These are phyloP conservation scores for Rhabdomys pumilio DNA, from an alignment of 2,797 vertebrate genomes.

Conservation along the genomic window DNA sequence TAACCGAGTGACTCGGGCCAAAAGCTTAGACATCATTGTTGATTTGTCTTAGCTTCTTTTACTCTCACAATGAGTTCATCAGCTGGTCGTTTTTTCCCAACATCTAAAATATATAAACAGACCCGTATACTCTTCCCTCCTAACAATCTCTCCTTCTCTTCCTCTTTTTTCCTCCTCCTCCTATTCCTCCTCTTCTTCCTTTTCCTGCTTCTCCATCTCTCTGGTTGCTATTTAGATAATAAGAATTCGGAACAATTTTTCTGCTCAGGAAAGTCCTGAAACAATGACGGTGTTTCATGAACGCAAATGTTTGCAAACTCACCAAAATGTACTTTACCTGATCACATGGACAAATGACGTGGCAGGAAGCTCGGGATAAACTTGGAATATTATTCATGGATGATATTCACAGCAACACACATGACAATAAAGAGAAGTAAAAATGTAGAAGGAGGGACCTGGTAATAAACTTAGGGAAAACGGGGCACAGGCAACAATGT, in stretches of 20 bases:
- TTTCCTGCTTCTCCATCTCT: not conserved
- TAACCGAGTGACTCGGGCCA: constrained; percentile 28
- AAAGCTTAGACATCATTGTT: constrained; percentile 39
- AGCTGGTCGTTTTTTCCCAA: not conserved
- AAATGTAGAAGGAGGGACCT: not conserved
- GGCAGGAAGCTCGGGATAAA: not conserved
- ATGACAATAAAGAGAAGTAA: not conserved
- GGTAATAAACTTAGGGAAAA: not conserved
- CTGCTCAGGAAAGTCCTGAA: not conserved
- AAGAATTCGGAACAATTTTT: not conserved
- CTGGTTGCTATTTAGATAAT: not conserved
- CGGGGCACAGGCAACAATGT: not conserved
- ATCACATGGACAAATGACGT: not conserved
- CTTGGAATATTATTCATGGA: not conserved
- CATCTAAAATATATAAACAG: constrained; percentile 67
- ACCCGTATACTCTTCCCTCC: not conserved
- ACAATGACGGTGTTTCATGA: not conserved
- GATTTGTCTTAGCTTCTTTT: constrained; percentile 32
- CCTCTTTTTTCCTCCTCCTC: not conserved
- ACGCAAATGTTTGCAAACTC: not conserved
- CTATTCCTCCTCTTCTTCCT: too few relatives aligned
- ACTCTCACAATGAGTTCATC: constrained; percentile 52
- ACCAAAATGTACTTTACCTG: not conserved
- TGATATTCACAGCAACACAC: not conserved
- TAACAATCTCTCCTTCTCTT: not conserved